Percentiles rank a stretch among this genome's conserved stretches.
Evolutionary conservation across 1,140 invertebrate genomes (phyloP).

Genomic region (Camponotus vicinus): DNA sequence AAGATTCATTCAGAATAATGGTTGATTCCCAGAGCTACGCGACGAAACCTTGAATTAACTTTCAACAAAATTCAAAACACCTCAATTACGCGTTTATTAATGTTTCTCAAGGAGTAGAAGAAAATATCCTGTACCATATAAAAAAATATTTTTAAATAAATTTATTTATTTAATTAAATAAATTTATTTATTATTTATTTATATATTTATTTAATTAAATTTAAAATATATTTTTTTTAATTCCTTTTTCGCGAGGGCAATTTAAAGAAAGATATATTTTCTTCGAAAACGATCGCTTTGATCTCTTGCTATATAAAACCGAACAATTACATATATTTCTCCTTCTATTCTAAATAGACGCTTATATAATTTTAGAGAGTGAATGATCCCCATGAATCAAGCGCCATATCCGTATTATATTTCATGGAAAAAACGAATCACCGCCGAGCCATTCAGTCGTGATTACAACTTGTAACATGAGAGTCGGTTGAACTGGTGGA

Average conservation of each 20-base stretch:
- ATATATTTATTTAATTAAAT: no score
- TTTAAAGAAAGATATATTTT: not conserved
- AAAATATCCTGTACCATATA: not conserved
- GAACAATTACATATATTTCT: not conserved
- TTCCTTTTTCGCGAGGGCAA: not conserved
- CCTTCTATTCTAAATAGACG: not conserved
- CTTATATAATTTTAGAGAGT: not conserved
- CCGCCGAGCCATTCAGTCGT: constrained; percentile 7
- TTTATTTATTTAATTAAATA: no score
- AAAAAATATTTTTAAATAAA: constrained; percentile 9
- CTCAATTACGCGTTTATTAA: not conserved
- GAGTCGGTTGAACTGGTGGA: constrained; percentile 29
- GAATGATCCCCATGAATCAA: constrained; percentile 39
- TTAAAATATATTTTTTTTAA: not conserved
- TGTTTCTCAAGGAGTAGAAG: not conserved
- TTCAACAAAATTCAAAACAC: constrained; percentile 4
- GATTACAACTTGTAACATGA: constrained; percentile 48
- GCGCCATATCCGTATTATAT: constrained; percentile 9
- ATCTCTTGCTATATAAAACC: not conserved
- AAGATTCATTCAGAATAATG: constrained; percentile 9
- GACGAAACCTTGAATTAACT: not conserved
- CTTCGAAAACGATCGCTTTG: not conserved
- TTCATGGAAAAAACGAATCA: constrained; percentile 30
- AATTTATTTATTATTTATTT: no score
- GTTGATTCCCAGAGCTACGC: not conserved